Evolutionary conservation across 30 jellyfish, hydroid and myxozoan species (phyloP), one percentile per base, ranked within the genome.

Genomic region (Aurelia sp.): DNA sequence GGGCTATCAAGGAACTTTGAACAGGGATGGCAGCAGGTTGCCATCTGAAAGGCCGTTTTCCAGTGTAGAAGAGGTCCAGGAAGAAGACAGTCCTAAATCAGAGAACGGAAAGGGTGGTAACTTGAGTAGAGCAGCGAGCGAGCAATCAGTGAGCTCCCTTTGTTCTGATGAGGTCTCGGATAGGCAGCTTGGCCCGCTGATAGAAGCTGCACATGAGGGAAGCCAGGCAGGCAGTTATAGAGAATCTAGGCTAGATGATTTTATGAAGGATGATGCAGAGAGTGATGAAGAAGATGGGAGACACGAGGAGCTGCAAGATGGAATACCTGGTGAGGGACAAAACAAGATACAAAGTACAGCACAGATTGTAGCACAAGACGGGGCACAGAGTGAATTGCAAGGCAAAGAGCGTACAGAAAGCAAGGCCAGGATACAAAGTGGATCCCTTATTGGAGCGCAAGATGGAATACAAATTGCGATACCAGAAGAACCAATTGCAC

Each of bases 141-240:
- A 82, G 51, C 86, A 82, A 63, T 82, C 92, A 3, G 92, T 82
- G n/a, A 82, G 69, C 47, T 82, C 92, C n/a, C 18, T 82, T 50
- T 82, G 92, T 70, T 82, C 92, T 15, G 92, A 82, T 41, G 92
- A 82, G 63, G 81, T 68, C 6, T 82, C 82, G 3, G 92, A 82
- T 21, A 71, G 80, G 41, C 92, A 71, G 65, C 86, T 82, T 8
- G 92, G 73, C 57, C 72, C 92, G 53, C 27, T 82, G 79, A 59
- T 82, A 58, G 92, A 82, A 41, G 47, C 84, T 21, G 30, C 92
- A n/a, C 58, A 62, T 55, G 92, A 82, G 17, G 86, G 82, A 3
- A 50, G 73, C 19, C 79, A 70, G 60, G 62, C 66, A 4, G 90
- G 73, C 20, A 66, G 74, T 79, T 65, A 67, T 65, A 66, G 81